These are phyloP conservation scores for Drosophila vallismaia DNA, from an alignment of 2,888 invertebrate genomes.

Conservation along the genomic window DNA sequence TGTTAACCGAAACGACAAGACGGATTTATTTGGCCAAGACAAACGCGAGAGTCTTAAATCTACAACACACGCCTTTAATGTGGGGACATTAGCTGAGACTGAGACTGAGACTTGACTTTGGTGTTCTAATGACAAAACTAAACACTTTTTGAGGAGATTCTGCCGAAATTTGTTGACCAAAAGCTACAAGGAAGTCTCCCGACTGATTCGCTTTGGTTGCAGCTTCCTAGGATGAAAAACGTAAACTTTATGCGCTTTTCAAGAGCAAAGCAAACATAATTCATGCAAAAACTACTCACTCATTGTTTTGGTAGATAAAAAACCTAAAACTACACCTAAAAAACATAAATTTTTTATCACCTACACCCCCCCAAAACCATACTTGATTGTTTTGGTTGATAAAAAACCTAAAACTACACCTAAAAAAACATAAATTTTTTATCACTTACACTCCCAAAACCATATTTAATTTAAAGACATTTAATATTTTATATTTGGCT, in stretches of 20 bases:
- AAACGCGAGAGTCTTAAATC: slow-evolving; percentile 37
- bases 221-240: neutral
- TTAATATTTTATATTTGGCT: slow-evolving; percentile 10
- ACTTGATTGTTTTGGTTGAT: no score
- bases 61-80: slow-evolving; percentile 50
- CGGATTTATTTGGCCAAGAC: slow-evolving; percentile 36
- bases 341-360: neutral
- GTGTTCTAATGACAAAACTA: slow-evolving; percentile 33
- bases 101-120: slow-evolving; percentile 10
- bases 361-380: neutral
- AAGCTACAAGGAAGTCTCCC: no score
- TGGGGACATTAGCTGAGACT: slow-evolving; percentile 37
- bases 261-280: slow-evolving; percentile 14
- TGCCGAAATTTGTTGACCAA: no score
- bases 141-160: slow-evolving; percentile 5
- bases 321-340: no score
- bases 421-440: neutral
- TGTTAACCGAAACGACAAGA: slow-evolving; percentile 18
- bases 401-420: no score
- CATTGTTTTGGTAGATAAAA: no score
- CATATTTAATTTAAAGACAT: slow-evolving; percentile 4
- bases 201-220: neutral
- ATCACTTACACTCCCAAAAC: neutral
- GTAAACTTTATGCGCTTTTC: neutral
- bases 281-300: neutral